Conservation (phyloP, 2,888 invertebrate genomes). For the Hemithea aestivaria region DNA sequence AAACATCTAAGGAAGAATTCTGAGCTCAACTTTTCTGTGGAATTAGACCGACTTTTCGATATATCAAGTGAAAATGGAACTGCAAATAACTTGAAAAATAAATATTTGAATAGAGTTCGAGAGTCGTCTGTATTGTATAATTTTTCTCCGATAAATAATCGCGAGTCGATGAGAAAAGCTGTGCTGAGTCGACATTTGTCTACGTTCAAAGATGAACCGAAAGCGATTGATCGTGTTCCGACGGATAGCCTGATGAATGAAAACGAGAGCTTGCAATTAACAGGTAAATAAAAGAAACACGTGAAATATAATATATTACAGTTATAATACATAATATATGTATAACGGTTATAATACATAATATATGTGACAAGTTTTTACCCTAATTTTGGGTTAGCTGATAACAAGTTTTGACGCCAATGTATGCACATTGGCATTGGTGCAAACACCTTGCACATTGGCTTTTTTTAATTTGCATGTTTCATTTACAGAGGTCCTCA, state of each 20-base stretch:
- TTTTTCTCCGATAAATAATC: constrained; percentile 50
- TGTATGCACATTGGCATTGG: too few species aligned
- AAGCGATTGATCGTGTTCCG: constrained; percentile 13
- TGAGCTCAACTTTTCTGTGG: constrained; percentile 60
- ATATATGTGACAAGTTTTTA: too few species aligned
- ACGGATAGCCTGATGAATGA: constrained; percentile 49
- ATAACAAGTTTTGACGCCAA: too few species aligned
- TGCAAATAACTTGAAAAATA: constrained; percentile 24
- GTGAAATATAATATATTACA: too few species aligned
- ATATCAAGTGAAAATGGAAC: constrained; percentile 30
- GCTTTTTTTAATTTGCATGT: not conserved
- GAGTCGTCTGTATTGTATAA: constrained; percentile 55
- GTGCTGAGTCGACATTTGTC: constrained; percentile 48
- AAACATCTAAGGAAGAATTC: constrained; percentile 53
- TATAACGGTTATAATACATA: too few species aligned
- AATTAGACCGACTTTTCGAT: constrained; percentile 58
- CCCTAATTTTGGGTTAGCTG: too few species aligned
- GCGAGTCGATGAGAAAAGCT: constrained; percentile 55
- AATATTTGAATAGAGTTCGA: constrained; percentile 31
- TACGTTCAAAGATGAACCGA: constrained; percentile 28
- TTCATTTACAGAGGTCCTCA: constrained; percentile 57
- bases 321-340: too few species aligned
- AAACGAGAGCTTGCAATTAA: constrained; percentile 59
- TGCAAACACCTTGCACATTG: too few species aligned
- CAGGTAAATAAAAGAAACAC: constrained; percentile 41